Conservation (phyloP, 2,113 vertebrate genomes). For the Hylia prasina region DNA sequence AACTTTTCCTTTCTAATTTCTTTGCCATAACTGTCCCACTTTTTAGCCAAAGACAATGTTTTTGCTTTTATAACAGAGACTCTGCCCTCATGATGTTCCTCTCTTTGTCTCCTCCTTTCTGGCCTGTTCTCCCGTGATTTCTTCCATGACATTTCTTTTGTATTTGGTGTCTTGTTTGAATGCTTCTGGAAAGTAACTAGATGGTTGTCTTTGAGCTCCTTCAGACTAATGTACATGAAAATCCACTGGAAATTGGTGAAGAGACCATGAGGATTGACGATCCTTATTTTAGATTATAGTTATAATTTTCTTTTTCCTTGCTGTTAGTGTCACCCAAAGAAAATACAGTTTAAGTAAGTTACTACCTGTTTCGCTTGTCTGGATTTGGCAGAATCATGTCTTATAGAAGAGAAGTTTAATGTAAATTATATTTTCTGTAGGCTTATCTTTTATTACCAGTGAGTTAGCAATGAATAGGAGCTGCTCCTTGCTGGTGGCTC, state of each 20-base stretch:
- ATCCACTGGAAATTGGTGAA: neutral
- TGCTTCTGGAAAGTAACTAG: neutral
- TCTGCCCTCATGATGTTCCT: rapidly evolving
- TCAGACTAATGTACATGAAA: neutral
- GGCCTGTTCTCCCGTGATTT: rapidly evolving
- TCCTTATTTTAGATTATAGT: neutral
- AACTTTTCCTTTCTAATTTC: neutral
- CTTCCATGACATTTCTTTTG: neutral
- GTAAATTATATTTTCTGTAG: neutral
- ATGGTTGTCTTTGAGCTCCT: neutral
- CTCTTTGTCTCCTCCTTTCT: neutral
- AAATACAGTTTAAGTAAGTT: neutral
- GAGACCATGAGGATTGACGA: neutral
- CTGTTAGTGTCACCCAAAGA: neutral
- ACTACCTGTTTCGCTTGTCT: neutral
- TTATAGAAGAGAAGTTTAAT: neutral
- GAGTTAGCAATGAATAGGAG: neutral
- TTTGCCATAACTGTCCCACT: neutral
- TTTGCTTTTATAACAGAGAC: neutral
- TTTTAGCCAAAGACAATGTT: neutral
- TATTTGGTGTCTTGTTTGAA: neutral
- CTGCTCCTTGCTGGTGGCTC: neutral
- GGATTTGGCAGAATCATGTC: neutral
- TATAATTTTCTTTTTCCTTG: neutral
- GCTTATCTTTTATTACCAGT: conserved; percentile 27